Base-by-base conservation (phyloP, 2,888 invertebrate species). In the Sinohyriopsis cumingii region DNA sequence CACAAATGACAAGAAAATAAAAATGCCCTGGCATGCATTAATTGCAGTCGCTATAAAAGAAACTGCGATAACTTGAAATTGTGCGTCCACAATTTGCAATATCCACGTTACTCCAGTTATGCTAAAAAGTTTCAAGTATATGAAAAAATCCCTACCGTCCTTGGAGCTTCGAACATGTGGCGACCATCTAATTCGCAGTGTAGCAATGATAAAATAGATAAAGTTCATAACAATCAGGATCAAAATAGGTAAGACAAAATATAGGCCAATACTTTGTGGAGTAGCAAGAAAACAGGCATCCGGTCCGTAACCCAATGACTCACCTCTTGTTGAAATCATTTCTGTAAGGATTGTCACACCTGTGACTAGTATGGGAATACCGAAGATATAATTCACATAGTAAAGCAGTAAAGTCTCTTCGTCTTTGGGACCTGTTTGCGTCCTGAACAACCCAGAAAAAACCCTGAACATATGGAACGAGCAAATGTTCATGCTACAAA, bases 381-480 rank as follows among this genome's bases (percentile, higher is more conserved):
- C 74, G 63, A 69, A 77, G n/a, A 71, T 65, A 59, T 67, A 76
- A 12, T 45, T 45, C 45, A 79, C 59, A 33, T 65, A 64, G 67
- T 76, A 77, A 24, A 65, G 68, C n/a, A 75, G 65, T 45, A 75
- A 71, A 18, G 68, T 64, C 1, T 68, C 67, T 33, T 62, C 59
- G 18, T 28, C 61, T 5, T 71, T 70, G 18, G 56, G 28, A 18
- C 28, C 33, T 22, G 67, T 71, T 19, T 65, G 65, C 12, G 60
- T 60, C 55, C 24, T 55, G 19, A 61, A 55, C 55, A 68, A 20
- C 18, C 65, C 55, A 5, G 72, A 71, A 67, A 80, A 78, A 25
- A 75, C 74, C 15, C 71, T 61, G 69, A 68, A 77, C 78, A 80
- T 77, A 65, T 78, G 77, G 62, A 72, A 72, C n/a, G 74, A 74